A percentile compares a stretch with the other conserved stretches of the same genome.
These are phyloP conservation scores for Oryzias melastigma DNA, from an alignment of 2,113 vertebrate species.

Conservation along the genomic window DNA sequence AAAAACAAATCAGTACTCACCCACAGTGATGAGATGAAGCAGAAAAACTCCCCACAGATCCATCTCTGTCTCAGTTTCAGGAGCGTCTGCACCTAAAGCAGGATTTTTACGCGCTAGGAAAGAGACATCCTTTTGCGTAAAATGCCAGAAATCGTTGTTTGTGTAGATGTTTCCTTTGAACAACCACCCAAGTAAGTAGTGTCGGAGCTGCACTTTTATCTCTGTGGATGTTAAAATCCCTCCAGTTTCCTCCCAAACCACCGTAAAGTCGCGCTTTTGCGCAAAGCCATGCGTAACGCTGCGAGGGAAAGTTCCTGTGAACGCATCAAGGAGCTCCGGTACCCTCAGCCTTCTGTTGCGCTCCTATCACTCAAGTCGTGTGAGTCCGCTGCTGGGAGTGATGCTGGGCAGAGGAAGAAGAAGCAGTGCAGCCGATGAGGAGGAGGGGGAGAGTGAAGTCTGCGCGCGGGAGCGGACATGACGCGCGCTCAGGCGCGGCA, in stretches of 20 bases:
- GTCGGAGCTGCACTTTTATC: neutral
- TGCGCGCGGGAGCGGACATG: conserved; percentile 21
- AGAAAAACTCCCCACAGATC: conserved; percentile 77
- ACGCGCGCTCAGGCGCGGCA: conserved; percentile 13
- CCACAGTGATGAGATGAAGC: conserved; percentile 71
- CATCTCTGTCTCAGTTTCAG: conserved; percentile 56
- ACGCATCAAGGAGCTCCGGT: conserved; percentile 17
- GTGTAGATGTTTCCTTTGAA: neutral
- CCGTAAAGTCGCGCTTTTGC: conserved; percentile 21
- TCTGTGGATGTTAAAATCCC: conserved; percentile 36
- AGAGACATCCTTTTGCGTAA: conserved; percentile 28
- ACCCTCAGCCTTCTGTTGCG: conserved; percentile 30
- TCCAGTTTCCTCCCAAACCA: conserved; percentile 28
- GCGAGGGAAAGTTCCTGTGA: conserved; percentile 51
- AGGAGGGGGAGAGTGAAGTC: neutral
- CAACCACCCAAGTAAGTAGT: conserved; percentile 10
- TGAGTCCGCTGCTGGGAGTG: conserved; percentile 47
- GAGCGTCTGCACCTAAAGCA: conserved; percentile 40
- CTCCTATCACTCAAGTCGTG: conserved; percentile 32
- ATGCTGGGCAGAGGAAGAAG: conserved; percentile 40
- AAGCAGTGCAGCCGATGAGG: conserved; percentile 13
- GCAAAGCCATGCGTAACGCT: conserved; percentile 45
- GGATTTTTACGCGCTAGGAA: conserved; percentile 28
- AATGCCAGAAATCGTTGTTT: conserved; percentile 32
- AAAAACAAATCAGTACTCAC: conserved; percentile 54